A percentile compares a stretch with the other conserved stretches of the same genome.
These are phyloP conservation scores for Aphidius colemani DNA, from an alignment of 2,888 invertebrate genomes.

Conservation along the genomic window DNA sequence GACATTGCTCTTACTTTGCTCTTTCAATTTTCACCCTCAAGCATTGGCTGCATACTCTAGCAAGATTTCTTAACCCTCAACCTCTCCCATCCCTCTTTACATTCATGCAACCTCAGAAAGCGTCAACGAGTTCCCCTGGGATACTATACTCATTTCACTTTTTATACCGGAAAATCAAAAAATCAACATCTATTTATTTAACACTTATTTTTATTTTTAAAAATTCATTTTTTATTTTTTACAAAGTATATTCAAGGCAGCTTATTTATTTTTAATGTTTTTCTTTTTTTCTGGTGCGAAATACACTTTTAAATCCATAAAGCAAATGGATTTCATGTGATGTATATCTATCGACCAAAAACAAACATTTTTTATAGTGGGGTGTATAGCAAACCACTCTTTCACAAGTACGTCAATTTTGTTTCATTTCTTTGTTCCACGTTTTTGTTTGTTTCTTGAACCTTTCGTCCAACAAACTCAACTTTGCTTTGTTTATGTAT, in stretches of 20 bases:
- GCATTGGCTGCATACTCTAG: background rate
- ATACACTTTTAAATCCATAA: constrained; percentile 48
- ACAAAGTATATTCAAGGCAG: too few relatives aligned
- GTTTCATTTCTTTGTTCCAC: constrained; percentile 29
- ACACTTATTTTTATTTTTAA: too few relatives aligned
- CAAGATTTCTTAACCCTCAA: constrained; percentile 14
- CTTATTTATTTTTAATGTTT: too few relatives aligned
- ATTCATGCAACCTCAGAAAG: constrained; percentile 20
- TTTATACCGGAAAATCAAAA: too few relatives aligned
- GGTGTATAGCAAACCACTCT: constrained; percentile 47
- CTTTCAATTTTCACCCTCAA: constrained; percentile 13
- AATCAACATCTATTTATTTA: too few relatives aligned
- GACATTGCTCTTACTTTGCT: constrained; percentile 23
- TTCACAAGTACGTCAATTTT: constrained; percentile 48
- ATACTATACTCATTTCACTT: constrained; percentile 9
- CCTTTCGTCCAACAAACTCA: constrained; percentile 28
- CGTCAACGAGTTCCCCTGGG: constrained; percentile 19
- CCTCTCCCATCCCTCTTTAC: constrained; percentile 20
- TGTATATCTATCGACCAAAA: constrained; percentile 52
- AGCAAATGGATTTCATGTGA: constrained; percentile 53
- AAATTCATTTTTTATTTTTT: background rate
- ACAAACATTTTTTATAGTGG: constrained; percentile 57
- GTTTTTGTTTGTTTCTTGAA: constrained; percentile 20
- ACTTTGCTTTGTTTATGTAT: constrained; percentile 21
- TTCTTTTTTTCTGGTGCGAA: constrained; percentile 33